Conservation (phyloP, 2,113 vertebrate genomes). For the Crotalus viridis region DNA sequence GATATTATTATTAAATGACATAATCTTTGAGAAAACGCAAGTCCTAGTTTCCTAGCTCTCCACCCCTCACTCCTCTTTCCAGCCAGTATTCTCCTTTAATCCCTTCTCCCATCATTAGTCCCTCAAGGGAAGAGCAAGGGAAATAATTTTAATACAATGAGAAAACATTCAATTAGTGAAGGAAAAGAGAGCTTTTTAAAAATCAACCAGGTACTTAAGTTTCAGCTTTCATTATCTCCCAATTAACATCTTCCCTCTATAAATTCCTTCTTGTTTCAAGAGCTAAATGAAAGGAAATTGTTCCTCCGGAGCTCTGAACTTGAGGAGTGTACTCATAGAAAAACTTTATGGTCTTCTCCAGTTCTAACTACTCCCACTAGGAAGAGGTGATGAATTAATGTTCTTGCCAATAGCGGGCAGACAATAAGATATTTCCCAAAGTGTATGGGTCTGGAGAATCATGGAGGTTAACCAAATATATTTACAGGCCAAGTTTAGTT, state of each 20-base stretch:
- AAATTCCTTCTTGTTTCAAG: not conserved
- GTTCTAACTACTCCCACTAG: not conserved
- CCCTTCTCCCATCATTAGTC: not conserved
- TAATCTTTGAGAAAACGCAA: not conserved
- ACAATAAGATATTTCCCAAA: not conserved
- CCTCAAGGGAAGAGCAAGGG: not conserved
- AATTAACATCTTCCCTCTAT: not conserved
- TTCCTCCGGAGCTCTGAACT: not conserved
- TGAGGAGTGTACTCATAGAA: not conserved
- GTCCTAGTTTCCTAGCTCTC: not conserved
- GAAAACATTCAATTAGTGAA: not conserved
- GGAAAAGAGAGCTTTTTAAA: not conserved
- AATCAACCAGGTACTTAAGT: not conserved
- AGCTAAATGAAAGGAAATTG: not conserved
- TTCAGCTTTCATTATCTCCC: not conserved
- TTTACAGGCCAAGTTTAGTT: not conserved
- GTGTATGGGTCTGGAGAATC: not conserved
- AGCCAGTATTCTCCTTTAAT: not conserved
- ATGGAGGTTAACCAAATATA: conserved; percentile 18
- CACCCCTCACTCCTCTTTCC: not conserved
- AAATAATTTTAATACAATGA: not conserved
- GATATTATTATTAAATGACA: not conserved
- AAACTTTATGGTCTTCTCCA: not conserved
- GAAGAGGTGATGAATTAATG: not conserved
- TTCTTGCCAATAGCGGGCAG: not conserved